Evolutionary conservation across 2,113 vertebrate genomes (phyloP).

Genomic region (Etheostoma cragini): DNA sequence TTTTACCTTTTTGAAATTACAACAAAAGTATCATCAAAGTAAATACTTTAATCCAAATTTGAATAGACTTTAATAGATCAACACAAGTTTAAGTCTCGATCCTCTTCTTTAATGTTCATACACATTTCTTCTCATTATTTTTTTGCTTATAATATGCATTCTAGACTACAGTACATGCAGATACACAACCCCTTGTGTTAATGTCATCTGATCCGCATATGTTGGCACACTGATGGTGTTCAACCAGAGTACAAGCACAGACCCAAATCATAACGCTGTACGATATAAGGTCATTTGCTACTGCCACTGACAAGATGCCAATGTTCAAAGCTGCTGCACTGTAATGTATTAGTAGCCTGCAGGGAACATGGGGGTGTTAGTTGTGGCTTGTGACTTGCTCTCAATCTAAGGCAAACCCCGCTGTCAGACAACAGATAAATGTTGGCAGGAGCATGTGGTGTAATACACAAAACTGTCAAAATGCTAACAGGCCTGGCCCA

Average conservation of each 20-base stretch:
- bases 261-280: background rate
- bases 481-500: conserved; percentile 68
- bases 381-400: conserved; percentile 50
- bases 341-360: conserved; percentile 56
- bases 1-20: background rate
- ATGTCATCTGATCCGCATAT: background rate
- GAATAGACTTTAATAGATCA: background rate
- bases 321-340: conserved; percentile 34
- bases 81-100: background rate
- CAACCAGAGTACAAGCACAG: background rate
- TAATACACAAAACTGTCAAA: conserved; percentile 64
- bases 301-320: conserved; percentile 35
- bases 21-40: background rate
- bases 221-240: background rate
- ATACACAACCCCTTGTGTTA: background rate
- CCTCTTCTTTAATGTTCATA: background rate
- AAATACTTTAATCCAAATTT: background rate
- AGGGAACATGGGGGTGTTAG: conserved; percentile 46
- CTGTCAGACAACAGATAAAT: conserved; percentile 53
- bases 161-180: background rate
- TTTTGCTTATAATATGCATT: background rate
- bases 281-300: conserved; percentile 33
- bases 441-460: conserved; percentile 59
- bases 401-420: conserved; percentile 53
- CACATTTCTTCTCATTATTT: background rate